A percentile compares a stretch with the other conserved stretches of the same genome.
Evolutionary conservation across 2,888 invertebrate species (phyloP).

Genomic region (Monoplex corrugatus): DNA sequence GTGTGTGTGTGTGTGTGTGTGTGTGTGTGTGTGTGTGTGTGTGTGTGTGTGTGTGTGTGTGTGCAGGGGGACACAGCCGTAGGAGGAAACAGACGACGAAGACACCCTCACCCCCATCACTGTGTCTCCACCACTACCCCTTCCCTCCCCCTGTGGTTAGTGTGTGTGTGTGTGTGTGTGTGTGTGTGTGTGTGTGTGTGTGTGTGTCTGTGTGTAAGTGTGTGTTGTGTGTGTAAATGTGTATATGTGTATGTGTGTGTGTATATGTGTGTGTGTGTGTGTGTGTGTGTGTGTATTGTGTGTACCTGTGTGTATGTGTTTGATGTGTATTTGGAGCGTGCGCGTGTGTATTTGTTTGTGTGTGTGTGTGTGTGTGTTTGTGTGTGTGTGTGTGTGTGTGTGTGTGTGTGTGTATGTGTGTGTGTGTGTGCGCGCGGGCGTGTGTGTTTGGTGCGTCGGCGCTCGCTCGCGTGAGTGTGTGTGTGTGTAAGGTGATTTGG

Average conservation of each 20-base stretch:
- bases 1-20: not conserved
- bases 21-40: constrained; percentile 10
- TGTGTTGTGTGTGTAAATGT: not conserved
- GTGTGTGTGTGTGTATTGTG: not conserved
- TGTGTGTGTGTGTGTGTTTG: too few relatives aligned
- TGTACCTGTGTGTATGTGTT: not conserved
- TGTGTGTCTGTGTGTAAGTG: not conserved
- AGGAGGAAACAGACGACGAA: not conserved
- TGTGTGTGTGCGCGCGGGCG: too few relatives aligned
- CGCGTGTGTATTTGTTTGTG: too few relatives aligned
- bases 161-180: not conserved
- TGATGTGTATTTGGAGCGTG: too few relatives aligned
- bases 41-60: not conserved
- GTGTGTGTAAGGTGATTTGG: too few relatives aligned
- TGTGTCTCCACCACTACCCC: not conserved
- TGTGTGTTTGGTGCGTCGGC: too few relatives aligned
- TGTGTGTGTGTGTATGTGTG: too few relatives aligned
- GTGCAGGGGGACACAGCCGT: not conserved
- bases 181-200: not conserved
- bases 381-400: too few relatives aligned
- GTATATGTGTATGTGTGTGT: not conserved
- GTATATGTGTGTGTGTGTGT: not conserved
- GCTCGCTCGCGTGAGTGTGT: too few relatives aligned
- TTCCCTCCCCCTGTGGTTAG: not conserved
- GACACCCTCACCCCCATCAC: not conserved